Base-by-base conservation (phyloP, 2,113 vertebrate species). In the Apodemus sylvaticus region DNA sequence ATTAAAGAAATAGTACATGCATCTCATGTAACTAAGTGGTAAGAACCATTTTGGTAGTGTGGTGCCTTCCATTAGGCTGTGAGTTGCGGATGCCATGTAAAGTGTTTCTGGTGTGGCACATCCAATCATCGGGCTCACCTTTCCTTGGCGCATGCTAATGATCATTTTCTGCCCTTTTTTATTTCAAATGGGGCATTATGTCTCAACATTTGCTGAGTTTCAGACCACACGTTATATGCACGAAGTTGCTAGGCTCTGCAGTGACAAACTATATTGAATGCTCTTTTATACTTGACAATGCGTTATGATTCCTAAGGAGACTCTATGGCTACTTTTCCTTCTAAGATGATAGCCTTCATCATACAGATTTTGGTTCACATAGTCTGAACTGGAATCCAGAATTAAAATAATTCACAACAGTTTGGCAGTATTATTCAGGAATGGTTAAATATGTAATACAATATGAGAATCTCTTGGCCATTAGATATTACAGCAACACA, bases 31-130 rank as follows among this genome's bases (percentile, higher is more conserved):
- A 42, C 31, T 91, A 60, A 71, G 79, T 89, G 51, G 29, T n/a
- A 45, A 66, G 9, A 3, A 48, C 2, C 0, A 51, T 11, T 42
- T 91, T 16, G 26, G 11, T 51, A 34, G 34, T 55, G 13, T 22
- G 58, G n/a, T 20, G 11, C n/a, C 13, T 12, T 58, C 66, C 8
- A 0, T 34, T 13, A 82, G 7, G 26, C 11, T 45, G 17, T 42
- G 64, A 19, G 10, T 45, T 22, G 45, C 16, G 58, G 14, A 51
- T 22, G 34, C 17, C 22, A 3, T 36, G 19, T 8, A 14, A n/a
- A 36, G 8, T 0, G 1, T 51, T 17, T 68, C 11, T 45, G 4
- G 2, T 20, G 7, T 22, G 42, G 8, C 9, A 39, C 19, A 58
- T 85, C 12, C 85, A 19, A 74, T 68, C 17, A 68, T 26, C 16